Evolutionary conservation across 2,113 vertebrate genomes (phyloP), one percentile per base, ranked within the genome.

Genomic region (Pollachius pollachius): DNA sequence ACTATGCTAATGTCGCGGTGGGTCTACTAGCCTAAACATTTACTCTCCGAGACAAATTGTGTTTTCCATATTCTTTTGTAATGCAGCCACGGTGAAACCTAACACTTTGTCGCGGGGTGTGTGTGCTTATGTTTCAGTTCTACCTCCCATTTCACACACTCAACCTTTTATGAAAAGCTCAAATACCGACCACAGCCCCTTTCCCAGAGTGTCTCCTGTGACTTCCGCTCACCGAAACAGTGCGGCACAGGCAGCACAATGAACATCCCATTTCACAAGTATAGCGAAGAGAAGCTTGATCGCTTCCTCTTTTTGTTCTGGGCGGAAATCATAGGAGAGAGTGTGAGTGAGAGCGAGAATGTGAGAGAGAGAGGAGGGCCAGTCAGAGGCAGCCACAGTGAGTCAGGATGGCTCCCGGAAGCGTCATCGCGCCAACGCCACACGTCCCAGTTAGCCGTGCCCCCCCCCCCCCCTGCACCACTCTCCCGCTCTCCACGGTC

Each of bases 271-370:
- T 82, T 85, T 87, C 74, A 80, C 82, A 84, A 83, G 67, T 68
- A 74, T 74, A 81, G 74, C 23, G 3, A 82, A 60, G 72, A 85
- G 80, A 84, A 69, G 41, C 41, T 48, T 15, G 58, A 7, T 69
- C 67, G 80, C 85, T 88, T 88, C 85, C 84, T 86, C 74, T 76
- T 85, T 89, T 90, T 89, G 81, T 86, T 85, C 69, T 37, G 70
- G 17, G 62, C 77, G 82, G 81, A 86, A 87, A 48, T 12, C 12
- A 82, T 79, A 74, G 66, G 41, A 7, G 11, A 78, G 52, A 56
- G 71, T 17, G 1, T 73, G 78, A 82, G 23, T 2, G 75, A 69
- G 69, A 34, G 30, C 30, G 30, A 48, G 41, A 48, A 9, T 9
- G 41, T 13, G 41, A 48, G 41, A 48, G 41, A 48, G 41, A 5